Conservation (phyloP, 2,888 invertebrate species). For the Zele albiditarsus region DNA sequence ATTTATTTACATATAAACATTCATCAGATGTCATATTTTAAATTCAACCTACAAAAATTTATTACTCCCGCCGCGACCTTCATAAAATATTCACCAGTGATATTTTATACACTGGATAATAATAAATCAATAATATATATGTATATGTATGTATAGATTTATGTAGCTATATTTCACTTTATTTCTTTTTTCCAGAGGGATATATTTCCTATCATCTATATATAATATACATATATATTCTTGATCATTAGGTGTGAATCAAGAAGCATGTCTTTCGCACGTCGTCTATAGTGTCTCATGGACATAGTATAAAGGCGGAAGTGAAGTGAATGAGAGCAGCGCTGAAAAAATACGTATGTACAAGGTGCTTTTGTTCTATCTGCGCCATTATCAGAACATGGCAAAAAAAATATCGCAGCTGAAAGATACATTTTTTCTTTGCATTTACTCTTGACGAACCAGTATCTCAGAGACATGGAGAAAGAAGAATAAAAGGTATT, state of each 20-base stretch:
- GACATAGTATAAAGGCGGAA: slow-evolving; percentile 1
- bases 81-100: background rate
- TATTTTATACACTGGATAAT: background rate
- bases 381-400: background rate
- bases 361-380: slow-evolving; percentile 2
- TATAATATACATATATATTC: background rate
- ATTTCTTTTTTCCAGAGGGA: background rate
- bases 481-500: background rate
- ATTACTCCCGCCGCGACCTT: background rate
- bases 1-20: background rate
- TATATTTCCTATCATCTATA: background rate
- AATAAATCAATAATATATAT: slow-evolving; percentile 10
- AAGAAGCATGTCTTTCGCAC: background rate
- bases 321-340: slow-evolving; percentile 7
- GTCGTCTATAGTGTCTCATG: background rate
- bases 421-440: background rate
- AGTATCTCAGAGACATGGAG: background rate
- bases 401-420: background rate
- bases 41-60: slow-evolving; percentile 2
- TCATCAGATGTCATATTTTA: background rate
- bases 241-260: slow-evolving; percentile 14
- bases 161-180: background rate
- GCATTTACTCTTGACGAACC: background rate
- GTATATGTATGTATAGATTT: background rate
- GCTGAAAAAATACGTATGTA: slow-evolving; percentile 7